Evolutionary conservation across 2,113 vertebrate species (phyloP), one percentile per base, ranked within the genome.

Genomic region (Tauraco erythrolophus): DNA sequence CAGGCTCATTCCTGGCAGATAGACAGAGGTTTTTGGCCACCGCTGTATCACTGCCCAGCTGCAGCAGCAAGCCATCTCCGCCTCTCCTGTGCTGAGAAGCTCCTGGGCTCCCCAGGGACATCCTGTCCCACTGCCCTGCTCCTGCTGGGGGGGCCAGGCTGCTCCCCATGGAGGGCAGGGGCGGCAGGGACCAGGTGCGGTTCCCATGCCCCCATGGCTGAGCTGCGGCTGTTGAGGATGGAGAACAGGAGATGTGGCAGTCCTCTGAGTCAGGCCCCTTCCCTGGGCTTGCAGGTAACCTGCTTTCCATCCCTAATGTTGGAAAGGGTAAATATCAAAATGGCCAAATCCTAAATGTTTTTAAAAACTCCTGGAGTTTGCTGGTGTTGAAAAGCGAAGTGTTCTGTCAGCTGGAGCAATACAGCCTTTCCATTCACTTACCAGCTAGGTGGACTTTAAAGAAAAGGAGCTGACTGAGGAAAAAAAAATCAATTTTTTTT

Each of bases 181-280:
- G 10, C 45, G 37, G 15, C 31, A 11, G 62, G 53, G 84, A 17
- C 64, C 65, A 39, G 33, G 0, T 31, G 50, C 0, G 9, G 30
- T 0, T 57, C 11, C 48, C 2, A 0, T 18, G 39, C 15, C 10
- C 57, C 6, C 15, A 11, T 24, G 18, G 35, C 28, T 23, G 78
- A 35, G 75, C 46, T 62, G 41, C 0, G 1, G 51, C 51, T 60
- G 2, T 4, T 21, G 24, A n/a, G 58, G 71, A 41, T 14, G 57
- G 51, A 33, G 7, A 93, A n/a, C 48, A 45, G 14, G 18, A 89
- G 61, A 22, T 0, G 0, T 2, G 5, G 22, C 6, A 5, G 11
- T 15, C 27, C 18, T 56, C 56, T 66, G 51, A 80, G 62, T 71
- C 23, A 15, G 27, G 18, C 8, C 18, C 45, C 24, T 80, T 61